Conservation (phyloP, 2,113 vertebrate species). For the Acrocephalus kingi region DNA sequence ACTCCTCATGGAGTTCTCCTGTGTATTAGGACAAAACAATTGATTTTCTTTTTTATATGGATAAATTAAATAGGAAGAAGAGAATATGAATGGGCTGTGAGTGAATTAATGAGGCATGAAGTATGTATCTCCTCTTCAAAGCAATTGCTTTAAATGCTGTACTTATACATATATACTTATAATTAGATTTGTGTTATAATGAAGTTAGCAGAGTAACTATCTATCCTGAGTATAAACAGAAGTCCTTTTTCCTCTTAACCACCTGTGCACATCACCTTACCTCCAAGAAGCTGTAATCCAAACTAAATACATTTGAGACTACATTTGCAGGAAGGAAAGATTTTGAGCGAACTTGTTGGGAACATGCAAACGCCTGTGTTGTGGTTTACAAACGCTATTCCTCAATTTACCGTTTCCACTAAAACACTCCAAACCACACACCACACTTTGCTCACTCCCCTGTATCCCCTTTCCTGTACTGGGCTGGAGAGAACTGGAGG, state of each 20-base stretch:
- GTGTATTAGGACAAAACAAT: not conserved
- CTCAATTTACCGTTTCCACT: not conserved
- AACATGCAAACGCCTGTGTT: not conserved
- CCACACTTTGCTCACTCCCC: not conserved
- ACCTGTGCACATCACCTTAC: not conserved
- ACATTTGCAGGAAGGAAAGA: not conserved
- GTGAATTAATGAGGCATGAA: not conserved
- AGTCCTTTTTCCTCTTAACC: not conserved
- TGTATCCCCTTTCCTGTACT: not conserved
- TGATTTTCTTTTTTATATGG: accelerated
- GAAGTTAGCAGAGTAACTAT: not conserved
- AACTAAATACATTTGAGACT: not conserved
- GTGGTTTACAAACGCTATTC: not conserved
- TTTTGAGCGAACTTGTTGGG: not conserved
- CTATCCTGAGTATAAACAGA: not conserved
- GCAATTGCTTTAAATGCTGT: not conserved
- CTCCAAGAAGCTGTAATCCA: not conserved
- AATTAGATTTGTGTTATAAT: not conserved
- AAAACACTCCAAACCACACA: not conserved
- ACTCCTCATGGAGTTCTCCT: not conserved
- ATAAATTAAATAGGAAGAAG: not conserved
- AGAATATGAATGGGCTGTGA: not conserved
- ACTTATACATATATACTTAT: not conserved
- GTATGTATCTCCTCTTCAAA: not conserved
- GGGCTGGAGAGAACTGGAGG: not conserved